phyloP scores from a whole-genome alignment of 2,797 vertebrate genomes.

The Pantherophis vulpinus region DNA sequence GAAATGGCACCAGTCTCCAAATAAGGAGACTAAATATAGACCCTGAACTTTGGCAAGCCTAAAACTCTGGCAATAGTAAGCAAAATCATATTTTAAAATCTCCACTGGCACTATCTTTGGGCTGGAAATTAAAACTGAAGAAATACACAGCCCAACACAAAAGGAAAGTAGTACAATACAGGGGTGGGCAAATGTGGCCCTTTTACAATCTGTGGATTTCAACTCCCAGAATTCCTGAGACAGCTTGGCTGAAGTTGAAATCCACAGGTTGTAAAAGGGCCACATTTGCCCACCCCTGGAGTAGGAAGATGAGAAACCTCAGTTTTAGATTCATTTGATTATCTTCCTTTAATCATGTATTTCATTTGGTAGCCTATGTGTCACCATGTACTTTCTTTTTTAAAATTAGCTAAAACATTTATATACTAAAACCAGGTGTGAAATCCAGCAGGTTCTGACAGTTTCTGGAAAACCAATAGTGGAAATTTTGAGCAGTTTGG shows the following conservation, averaged over 20 bases:
- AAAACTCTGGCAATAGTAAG: conserved; percentile 6
- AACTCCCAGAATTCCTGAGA: too few species aligned
- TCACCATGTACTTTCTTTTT: background rate
- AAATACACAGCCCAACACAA: background rate
- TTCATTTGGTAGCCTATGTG: background rate
- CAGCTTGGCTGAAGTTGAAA: too few species aligned
- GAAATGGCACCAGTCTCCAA: background rate
- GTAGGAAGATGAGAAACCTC: background rate
- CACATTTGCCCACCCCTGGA: too few species aligned
- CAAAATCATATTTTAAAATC: background rate
- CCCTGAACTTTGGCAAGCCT: conserved; percentile 22
- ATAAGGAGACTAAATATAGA: conserved; percentile 22
- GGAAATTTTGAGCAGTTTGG: too few species aligned
- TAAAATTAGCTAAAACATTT: background rate
- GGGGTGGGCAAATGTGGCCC: too few species aligned
- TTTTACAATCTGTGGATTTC: too few species aligned
- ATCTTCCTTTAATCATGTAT: background rate
- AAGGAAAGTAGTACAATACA: background rate
- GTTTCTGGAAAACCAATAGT: too few species aligned
- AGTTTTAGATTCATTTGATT: background rate
- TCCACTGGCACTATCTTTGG: background rate
- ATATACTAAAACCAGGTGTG: background rate
- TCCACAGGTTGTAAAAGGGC: too few species aligned
- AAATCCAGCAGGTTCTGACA: too few species aligned
- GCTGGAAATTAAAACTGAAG: background rate